Percentiles rank a stretch among this genome's conserved stretches.
These are phyloP conservation scores for Proteles cristata DNA, from an alignment of 2,113 vertebrate genomes.

Conservation along the genomic window DNA sequence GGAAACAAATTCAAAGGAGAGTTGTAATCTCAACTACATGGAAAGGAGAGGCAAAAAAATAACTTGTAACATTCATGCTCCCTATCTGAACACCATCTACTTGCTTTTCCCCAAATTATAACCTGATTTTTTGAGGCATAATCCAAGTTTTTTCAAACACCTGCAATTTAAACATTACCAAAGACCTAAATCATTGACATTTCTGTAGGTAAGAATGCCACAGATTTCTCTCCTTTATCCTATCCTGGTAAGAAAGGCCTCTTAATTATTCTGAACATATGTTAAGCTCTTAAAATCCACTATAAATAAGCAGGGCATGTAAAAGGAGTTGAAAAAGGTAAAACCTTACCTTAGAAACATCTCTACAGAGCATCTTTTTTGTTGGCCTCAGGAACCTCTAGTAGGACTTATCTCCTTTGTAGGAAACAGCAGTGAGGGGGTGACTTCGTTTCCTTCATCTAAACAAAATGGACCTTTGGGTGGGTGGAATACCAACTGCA, in stretches of 20 bases:
- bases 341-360: neutral
- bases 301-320: neutral
- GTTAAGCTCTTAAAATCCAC: neutral
- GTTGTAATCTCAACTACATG: neutral
- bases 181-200: neutral
- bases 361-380: neutral
- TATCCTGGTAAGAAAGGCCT: neutral
- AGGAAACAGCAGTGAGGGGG: fast-evolving
- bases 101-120: neutral
- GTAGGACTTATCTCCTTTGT: neutral
- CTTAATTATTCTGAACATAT: neutral
- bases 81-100: neutral
- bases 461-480: neutral
- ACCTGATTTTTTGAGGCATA: neutral
- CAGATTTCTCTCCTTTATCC: neutral
- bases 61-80: neutral
- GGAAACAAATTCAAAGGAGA: slow-evolving; percentile 13
- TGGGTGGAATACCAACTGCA: neutral
- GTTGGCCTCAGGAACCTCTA: neutral
- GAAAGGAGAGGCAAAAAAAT: neutral
- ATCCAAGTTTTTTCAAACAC: neutral
- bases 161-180: neutral
- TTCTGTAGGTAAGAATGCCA: neutral
- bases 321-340: neutral
- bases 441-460: neutral